phyloP scores from a whole-genome alignment of 2,888 invertebrate species.

The Geotrupes spiniger region DNA sequence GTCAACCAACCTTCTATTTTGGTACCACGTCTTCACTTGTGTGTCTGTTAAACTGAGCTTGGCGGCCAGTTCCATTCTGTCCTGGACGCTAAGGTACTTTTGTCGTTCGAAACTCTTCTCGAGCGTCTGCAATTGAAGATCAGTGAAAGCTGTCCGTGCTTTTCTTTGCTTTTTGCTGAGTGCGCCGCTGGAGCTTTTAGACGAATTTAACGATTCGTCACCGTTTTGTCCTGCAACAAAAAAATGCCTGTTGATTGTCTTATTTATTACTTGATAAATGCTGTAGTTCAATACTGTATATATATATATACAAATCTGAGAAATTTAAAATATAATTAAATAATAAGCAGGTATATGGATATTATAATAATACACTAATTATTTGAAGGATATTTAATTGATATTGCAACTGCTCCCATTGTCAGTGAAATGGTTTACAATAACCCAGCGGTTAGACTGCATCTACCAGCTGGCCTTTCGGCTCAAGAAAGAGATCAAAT shows the following conservation, averaged over 20 bases:
- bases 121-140: slow-evolving; percentile 93
- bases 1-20: slow-evolving; percentile 82
- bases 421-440: too few species aligned
- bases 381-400: too few species aligned
- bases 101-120: slow-evolving; percentile 97
- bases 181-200: slow-evolving; percentile 53
- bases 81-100: slow-evolving; percentile 95
- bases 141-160: slow-evolving; percentile 97
- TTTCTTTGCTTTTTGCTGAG: slow-evolving; percentile 93
- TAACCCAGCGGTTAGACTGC: too few species aligned
- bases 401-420: too few species aligned
- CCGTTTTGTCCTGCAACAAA: slow-evolving; percentile 74
- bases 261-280: too few species aligned
- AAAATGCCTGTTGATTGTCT: slow-evolving; percentile 2
- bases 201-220: slow-evolving; percentile 71
- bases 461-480: too few species aligned
- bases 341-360: too few species aligned
- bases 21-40: slow-evolving; percentile 99
- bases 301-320: too few species aligned
- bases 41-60: slow-evolving; percentile 96
- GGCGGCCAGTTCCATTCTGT: slow-evolving; percentile 96
- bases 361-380: too few species aligned
- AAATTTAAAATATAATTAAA: too few species aligned
- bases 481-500: too few species aligned
- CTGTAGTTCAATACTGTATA: too few species aligned